Evolutionary conservation across 2,113 vertebrate genomes (phyloP).

Genomic region (Entelurus aequoreus): DNA sequence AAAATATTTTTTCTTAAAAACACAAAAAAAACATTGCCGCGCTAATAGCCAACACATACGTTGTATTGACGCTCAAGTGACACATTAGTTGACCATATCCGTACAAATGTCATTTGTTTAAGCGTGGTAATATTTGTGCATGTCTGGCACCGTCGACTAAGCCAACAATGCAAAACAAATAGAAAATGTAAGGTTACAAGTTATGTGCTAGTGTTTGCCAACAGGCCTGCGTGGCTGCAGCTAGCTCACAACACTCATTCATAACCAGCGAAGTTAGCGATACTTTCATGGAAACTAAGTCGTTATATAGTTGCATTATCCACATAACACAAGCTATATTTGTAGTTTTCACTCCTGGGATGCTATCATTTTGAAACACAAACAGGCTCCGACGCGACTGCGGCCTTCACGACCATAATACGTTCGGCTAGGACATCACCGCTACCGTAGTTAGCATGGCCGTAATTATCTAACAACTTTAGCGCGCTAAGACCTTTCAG

Average conservation of each 20-base stretch:
- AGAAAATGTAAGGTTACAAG: neutral
- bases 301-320: neutral
- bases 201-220: neutral
- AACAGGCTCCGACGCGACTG: slow-evolving; percentile 11
- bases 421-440: slow-evolving; percentile 5
- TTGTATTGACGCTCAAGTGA: neutral
- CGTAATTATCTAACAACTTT: slow-evolving; percentile 10
- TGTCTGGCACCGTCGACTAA: neutral
- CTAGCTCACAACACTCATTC: slow-evolving; percentile 10
- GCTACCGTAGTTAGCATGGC: slow-evolving; percentile 35
- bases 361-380: neutral
- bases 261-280: neutral
- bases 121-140: neutral
- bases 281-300: neutral
- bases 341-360: no score
- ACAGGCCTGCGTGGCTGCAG: neutral
- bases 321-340: no score
- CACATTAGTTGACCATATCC: neutral
- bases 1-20: no score
- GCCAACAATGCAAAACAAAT: neutral
- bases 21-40: neutral
- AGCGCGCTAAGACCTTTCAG: slow-evolving; percentile 11
- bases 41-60: neutral
- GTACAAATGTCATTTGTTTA: neutral
- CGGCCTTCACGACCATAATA: slow-evolving; percentile 34